Percentiles rank a stretch among this genome's conserved stretches.
Conservation (phyloP, 2,797 vertebrate genomes). For the Kryptopterus vitreolus region DNA sequence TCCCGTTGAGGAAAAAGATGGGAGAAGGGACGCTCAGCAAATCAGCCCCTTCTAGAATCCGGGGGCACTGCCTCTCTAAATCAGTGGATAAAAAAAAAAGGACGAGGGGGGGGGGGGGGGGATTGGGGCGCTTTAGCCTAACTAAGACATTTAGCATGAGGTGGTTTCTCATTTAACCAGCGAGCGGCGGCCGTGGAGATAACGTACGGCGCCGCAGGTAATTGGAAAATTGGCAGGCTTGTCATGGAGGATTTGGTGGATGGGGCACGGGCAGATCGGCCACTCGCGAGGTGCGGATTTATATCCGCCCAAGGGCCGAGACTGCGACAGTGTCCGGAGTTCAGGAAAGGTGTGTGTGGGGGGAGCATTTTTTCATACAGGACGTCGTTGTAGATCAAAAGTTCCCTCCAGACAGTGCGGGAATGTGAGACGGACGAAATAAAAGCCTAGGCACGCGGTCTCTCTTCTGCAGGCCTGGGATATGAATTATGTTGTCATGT, state of each 20-base stretch:
- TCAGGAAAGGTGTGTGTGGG: too few relatives aligned
- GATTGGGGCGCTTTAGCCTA: slow-evolving; percentile 56
- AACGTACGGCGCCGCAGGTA: slow-evolving; percentile 88
- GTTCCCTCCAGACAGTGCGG: slow-evolving; percentile 69
- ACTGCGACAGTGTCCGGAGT: slow-evolving; percentile 72
- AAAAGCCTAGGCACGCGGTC: slow-evolving; percentile 37
- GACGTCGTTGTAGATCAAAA: slow-evolving; percentile 72
- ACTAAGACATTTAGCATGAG: slow-evolving; percentile 71
- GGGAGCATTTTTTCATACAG: slow-evolving; percentile 71
- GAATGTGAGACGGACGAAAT: slow-evolving; percentile 64
- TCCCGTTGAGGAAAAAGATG: slow-evolving; percentile 42
- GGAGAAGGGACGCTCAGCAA: slow-evolving; percentile 57
- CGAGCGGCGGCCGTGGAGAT: slow-evolving; percentile 84
- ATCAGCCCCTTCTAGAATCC: slow-evolving; percentile 63
- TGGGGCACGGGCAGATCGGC: slow-evolving; percentile 78
- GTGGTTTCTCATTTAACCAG: slow-evolving; percentile 85
- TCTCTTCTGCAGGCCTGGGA: slow-evolving; percentile 40
- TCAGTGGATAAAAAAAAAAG: slow-evolving; percentile 43
- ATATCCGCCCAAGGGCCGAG: slow-evolving; percentile 77
- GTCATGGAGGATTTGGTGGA: slow-evolving; percentile 90
- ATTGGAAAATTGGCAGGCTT: slow-evolving; percentile 97
- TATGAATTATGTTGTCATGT: slow-evolving; percentile 29
- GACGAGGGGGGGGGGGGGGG: neutral
- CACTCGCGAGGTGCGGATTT: slow-evolving; percentile 82
- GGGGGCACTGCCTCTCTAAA: slow-evolving; percentile 59